Evolutionary conservation across 2,797 vertebrate genomes (phyloP).

Genomic region (Dermochelys coriacea): DNA sequence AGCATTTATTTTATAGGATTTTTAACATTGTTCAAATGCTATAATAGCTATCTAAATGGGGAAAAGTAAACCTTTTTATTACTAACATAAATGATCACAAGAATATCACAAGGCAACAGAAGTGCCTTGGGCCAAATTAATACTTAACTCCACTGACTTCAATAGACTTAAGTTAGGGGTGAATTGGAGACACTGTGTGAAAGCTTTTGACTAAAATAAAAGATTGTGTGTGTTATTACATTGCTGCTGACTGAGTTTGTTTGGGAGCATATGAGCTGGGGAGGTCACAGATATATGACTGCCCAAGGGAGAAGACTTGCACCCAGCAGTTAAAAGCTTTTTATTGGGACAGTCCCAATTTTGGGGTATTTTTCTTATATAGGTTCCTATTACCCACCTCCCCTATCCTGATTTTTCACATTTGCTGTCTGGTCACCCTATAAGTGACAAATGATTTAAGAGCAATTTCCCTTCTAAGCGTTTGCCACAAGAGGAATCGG

Average conservation of each 20-base stretch:
- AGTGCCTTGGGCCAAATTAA: background rate
- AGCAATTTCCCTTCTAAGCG: background rate
- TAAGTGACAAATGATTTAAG: background rate
- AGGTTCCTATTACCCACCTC: too few species aligned
- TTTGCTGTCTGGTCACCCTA: background rate
- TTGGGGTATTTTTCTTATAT: too few species aligned
- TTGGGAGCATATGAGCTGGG: too few species aligned
- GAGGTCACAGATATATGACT: background rate
- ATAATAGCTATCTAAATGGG: background rate
- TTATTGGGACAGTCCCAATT: background rate
- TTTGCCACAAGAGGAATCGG: background rate
- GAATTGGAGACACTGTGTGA: background rate
- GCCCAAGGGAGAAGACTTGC: background rate
- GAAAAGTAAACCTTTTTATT: background rate
- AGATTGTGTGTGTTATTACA: background rate
- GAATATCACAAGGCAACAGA: background rate
- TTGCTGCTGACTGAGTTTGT: background rate
- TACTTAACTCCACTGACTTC: background rate
- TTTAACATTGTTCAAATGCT: background rate
- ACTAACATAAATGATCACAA: background rate
- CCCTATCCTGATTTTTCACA: too few species aligned
- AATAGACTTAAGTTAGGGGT: background rate
- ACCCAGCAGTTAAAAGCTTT: background rate
- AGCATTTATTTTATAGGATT: background rate
- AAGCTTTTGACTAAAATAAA: background rate